A percentile compares a stretch with the other conserved stretches of the same genome.
Evolutionary conservation across 2,113 vertebrate genomes (phyloP).

Genomic region (Thalassoma bifasciatum): DNA sequence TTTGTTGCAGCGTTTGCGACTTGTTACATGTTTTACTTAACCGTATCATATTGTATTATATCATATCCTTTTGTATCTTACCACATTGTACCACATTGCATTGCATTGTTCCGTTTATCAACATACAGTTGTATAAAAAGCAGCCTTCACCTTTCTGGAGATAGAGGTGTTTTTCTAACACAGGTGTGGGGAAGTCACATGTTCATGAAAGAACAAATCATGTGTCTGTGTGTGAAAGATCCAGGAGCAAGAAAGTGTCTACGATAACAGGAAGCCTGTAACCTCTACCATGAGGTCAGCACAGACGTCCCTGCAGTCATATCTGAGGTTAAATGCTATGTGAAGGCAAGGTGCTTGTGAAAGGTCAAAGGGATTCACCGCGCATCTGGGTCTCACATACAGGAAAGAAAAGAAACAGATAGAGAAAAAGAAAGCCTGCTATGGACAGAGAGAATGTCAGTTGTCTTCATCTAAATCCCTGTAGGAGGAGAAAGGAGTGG

Average conservation of each 20-base stretch:
- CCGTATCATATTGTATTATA: no score
- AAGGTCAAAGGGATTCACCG: conserved; percentile 60
- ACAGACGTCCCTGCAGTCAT: conserved; percentile 48
- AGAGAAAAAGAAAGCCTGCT: not conserved
- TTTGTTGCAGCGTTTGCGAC: no score
- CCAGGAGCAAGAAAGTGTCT: not conserved
- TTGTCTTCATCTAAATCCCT: not conserved
- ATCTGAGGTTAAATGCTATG: conserved; percentile 65
- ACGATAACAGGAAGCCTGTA: conserved; percentile 53
- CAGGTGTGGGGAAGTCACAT: conserved; percentile 14
- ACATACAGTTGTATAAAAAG: no score
- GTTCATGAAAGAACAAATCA: not conserved
- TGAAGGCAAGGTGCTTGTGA: conserved; percentile 46
- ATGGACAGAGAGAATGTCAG: not conserved
- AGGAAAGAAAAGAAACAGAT: not conserved
- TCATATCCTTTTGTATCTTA: no score
- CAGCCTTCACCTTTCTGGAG: no score
- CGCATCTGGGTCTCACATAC: conserved; percentile 57
- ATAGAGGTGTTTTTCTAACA: not conserved
- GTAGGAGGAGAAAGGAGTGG: not conserved
- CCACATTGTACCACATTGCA: no score
- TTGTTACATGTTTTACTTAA: no score
- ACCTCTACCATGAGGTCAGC: conserved; percentile 55
- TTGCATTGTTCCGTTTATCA: no score
- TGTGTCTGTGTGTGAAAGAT: not conserved